Evolutionary conservation across 1,140 invertebrate genomes (phyloP), one percentile per base, ranked within the genome.

Genomic region (Odontomachus brunneus): DNA sequence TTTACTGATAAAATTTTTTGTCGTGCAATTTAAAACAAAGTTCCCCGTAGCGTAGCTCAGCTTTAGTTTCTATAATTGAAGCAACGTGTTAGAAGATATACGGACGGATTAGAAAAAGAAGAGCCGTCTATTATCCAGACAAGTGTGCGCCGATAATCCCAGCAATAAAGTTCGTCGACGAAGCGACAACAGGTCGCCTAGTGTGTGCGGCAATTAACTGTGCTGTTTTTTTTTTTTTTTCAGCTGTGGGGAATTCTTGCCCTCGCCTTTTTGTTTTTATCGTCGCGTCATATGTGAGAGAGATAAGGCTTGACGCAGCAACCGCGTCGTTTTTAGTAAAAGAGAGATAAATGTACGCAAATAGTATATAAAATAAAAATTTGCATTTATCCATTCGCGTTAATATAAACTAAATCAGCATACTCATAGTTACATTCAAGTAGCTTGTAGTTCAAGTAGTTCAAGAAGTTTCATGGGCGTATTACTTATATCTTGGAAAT

Each of bases 121-220:
- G 17, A 38, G 38, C 51, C 24, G 53, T 57, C 51, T 78, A 19
- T 78, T 69, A 78, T 33, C 48, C 33, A 26, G 63, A 24, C 75
- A 80, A 71, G 65, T 80, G 75, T 80, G 75, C 33, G 12, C n/a
- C 57, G 33, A 55, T 80, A 80, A 80, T 80, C 75, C 75, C 22
- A 38, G 51, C 65, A 59, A 80, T 80, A 80, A 80, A 80, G 75
- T 80, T 57, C n/a, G 14, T 24, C 22, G 29, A 51, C 24, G 59
- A 82, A 67, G 62, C 60, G 84, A 85, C 84, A 85, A 84, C 81
- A 63, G 71, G 26, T 85, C 73, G 84, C 69, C 66, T 60, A 75
- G 65, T 63, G 84, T 82, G 71, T 63, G 51, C 33, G 75, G 72
- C 82, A 85, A 85, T 85, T 85, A 85, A 65, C 82, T 24, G 38